Base-by-base conservation (phyloP, 2,888 invertebrate species). In the Trypoxylon attenuatum region DNA sequence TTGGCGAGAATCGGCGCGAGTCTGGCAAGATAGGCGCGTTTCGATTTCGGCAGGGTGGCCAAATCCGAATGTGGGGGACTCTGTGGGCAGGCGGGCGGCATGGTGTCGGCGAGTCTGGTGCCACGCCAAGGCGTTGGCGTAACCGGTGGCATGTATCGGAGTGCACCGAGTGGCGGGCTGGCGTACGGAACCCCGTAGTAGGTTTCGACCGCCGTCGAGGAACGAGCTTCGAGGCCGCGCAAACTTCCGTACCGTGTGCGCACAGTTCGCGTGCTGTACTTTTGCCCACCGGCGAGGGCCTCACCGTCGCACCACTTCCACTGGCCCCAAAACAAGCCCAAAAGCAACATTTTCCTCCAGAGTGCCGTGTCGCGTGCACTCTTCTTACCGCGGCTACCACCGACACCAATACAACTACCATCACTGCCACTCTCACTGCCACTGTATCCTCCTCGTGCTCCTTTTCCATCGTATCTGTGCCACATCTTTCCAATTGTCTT, bases 111-210 rank as follows among this genome's bases (percentile, higher is more conserved):
- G 83, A 93, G 88, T 60, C 93, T 92, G 76, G 93, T 92, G 81
- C 92, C 93, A 64, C 92, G 91, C 96, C 96, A 96, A 88, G 94
- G 92, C 75, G 95, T 94, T 65, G 96, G 96, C 60, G 95, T 95
- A 85, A 96, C 96, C 75, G 97, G 97, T 67, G 97, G 96, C 96
- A 97, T 96, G 88, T 96, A 97, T 85, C 97, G 93, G 81, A 97
- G 91, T 84, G 94, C 93, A 77, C 96, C 96, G 74, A 94, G 90
- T 8, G 96, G 96, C 69, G 97, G 94, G 70, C 96, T 95, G 33
- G 97, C 97, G 89, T 97, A 98, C 39, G 96, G 97, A 76, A 98
- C 94, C 67, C 97, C 97, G 66, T 96, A 91, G 87, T 95, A 98
- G 15, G 95, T 95, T 88, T 97, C 97, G 76, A 97, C 96, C 71